Evolutionary conservation across 2,797 vertebrate species (phyloP).

Genomic region (Rhynchonycteris naso): DNA sequence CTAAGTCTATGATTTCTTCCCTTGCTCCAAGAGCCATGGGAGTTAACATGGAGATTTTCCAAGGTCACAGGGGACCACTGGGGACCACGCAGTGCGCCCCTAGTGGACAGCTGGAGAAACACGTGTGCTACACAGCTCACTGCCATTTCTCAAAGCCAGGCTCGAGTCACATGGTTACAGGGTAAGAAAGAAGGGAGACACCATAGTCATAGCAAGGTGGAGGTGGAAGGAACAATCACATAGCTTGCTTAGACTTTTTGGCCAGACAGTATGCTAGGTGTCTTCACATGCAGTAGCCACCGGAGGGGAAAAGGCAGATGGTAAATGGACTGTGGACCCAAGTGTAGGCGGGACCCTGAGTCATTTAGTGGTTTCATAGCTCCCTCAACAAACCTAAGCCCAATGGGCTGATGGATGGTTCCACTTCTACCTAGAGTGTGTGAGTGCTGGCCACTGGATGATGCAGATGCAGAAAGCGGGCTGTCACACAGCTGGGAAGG

Average conservation of each 20-base stretch:
- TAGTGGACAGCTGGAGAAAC: not conserved
- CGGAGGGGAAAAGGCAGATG: not conserved
- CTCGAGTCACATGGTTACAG: accelerated
- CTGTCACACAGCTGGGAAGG: not conserved
- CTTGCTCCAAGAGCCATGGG: not conserved
- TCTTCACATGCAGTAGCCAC: not conserved
- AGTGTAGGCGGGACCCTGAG: not conserved
- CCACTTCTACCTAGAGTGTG: not conserved
- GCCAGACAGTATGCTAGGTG: not conserved
- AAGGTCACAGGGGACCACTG: not conserved
- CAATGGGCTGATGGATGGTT: not conserved
- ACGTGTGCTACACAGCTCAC: not conserved
- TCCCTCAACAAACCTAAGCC: not conserved
- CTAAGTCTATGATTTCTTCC: not conserved
- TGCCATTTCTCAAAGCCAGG: not conserved
- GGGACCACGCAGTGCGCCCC: not conserved
- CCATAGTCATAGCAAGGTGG: not conserved
- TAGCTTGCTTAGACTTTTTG: not conserved
- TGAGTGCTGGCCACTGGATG: accelerated
- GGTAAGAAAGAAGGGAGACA: not conserved
- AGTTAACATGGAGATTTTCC: not conserved
- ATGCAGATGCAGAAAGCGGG: not conserved
- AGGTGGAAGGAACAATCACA: not conserved
- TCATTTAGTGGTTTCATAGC: not conserved
- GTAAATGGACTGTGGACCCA: not conserved